phyloP scores from a whole-genome alignment of 2,113 vertebrate genomes.

The Oenanthe melanoleuca region DNA sequence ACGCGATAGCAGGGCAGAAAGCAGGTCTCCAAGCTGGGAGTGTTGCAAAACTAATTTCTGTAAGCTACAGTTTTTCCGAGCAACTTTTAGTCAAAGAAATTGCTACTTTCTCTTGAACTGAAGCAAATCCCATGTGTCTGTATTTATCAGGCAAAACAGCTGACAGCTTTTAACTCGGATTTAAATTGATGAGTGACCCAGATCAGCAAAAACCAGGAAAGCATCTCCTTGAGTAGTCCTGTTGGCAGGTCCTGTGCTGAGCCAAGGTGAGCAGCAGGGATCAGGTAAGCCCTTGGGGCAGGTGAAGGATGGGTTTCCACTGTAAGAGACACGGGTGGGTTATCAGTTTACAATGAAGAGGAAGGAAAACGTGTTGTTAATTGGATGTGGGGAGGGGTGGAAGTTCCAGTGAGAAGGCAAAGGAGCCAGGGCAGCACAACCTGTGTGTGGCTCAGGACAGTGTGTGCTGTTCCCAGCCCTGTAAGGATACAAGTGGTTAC shows the following conservation, averaged over 20 bases:
- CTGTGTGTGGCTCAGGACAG: not conserved
- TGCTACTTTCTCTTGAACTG: not conserved
- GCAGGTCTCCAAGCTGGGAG: not conserved
- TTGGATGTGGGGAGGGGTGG: not conserved
- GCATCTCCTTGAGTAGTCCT: not conserved
- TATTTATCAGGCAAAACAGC: not conserved
- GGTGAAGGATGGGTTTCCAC: not conserved
- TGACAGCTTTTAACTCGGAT: not conserved
- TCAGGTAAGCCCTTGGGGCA: not conserved
- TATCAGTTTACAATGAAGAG: not conserved
- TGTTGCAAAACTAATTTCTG: not conserved
- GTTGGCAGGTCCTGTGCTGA: not conserved
- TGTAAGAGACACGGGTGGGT: not conserved
- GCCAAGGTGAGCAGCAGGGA: not conserved
- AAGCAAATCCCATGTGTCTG: not conserved
- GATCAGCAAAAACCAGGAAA: not conserved
- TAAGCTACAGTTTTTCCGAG: not conserved
- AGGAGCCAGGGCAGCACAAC: not conserved
- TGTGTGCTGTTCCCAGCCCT: not conserved
- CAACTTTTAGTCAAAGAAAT: not conserved
- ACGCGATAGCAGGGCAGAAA: not conserved
- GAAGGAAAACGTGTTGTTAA: not conserved
- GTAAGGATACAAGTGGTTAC: not conserved
- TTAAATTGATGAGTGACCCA: conserved; percentile 6
- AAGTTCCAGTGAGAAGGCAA: not conserved